A percentile compares a stretch with the other conserved stretches of the same genome.
phyloP scores from a whole-genome alignment of 2,888 invertebrate genomes.

The Xylota segnis region DNA sequence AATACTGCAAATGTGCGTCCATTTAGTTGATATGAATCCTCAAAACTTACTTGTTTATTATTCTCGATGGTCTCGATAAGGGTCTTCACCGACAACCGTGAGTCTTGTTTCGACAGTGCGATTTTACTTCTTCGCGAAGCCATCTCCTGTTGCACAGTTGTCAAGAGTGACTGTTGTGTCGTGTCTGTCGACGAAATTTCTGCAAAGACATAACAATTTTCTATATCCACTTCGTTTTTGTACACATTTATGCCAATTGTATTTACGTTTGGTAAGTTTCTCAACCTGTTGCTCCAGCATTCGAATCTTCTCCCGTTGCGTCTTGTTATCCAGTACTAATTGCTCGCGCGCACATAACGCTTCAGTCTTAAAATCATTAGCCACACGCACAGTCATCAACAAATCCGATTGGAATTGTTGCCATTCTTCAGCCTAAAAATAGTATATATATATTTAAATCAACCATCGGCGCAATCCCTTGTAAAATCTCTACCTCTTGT shows the following conservation, averaged over 20 bases:
- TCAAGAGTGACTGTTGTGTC: conserved; percentile 86
- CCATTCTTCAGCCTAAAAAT: conserved; percentile 90
- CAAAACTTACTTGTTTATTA: conserved; percentile 88
- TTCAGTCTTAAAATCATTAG: conserved; percentile 98
- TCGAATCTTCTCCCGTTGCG: conserved; percentile 91
- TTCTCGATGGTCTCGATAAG: conserved; percentile 96
- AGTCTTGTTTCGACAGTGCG: conserved; percentile 86
- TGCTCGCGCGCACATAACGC: conserved; percentile 95
- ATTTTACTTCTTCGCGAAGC: conserved; percentile 86
- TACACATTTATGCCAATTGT: background rate
- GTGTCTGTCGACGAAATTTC: conserved; percentile 71
- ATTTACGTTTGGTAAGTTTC: conserved; percentile 87
- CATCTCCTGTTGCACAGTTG: conserved; percentile 86
- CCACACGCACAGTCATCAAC: conserved; percentile 96
- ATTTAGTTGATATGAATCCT: background rate
- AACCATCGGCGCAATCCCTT: conserved; percentile 72
- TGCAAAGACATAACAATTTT: conserved; percentile 1
- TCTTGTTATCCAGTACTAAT: conserved; percentile 92
- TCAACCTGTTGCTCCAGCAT: conserved; percentile 92
- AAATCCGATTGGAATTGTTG: conserved; percentile 97
- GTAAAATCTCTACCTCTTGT: conserved; percentile 86
- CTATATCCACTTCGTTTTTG: background rate
- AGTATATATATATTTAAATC: background rate
- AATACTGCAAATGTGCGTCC: too few relatives aligned
- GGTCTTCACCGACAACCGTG: conserved; percentile 94